Percentiles rank a stretch among this genome's conserved stretches.
Evolutionary conservation across 2,113 vertebrate genomes (phyloP).

Genomic region (Micromys minutus): DNA sequence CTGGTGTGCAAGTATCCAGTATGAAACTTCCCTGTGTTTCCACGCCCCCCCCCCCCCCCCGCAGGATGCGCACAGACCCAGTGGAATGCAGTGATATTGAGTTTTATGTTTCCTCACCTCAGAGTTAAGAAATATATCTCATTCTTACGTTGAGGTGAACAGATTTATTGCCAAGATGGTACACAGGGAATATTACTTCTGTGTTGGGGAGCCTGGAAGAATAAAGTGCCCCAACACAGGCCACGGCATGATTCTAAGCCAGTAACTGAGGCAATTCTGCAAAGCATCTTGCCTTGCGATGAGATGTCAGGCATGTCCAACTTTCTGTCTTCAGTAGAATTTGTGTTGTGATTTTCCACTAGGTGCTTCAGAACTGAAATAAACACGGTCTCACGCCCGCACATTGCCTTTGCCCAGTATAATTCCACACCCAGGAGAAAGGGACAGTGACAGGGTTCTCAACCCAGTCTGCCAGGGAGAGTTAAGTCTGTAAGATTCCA

Average conservation of each 20-base stretch:
- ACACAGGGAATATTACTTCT: neutral
- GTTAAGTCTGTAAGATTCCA: neutral
- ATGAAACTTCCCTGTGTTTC: neutral
- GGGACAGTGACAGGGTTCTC: neutral
- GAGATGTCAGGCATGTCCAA: neutral
- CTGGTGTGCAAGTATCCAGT: neutral
- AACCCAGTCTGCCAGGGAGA: neutral
- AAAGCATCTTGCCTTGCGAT: slow-evolving; percentile 9
- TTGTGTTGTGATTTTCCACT: slow-evolving; percentile 32
- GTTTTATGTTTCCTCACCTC: neutral
- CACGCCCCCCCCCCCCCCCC: fast-evolving
- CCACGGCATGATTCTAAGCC: neutral
- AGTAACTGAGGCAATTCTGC: neutral
- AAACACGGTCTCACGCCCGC: neutral
- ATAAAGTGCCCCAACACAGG: neutral
- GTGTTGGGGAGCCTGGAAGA: neutral
- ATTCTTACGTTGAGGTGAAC: neutral
- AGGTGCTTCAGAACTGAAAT: neutral
- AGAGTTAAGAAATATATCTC: neutral
- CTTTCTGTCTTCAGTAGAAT: neutral
- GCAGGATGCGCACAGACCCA: neutral
- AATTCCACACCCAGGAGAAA: neutral
- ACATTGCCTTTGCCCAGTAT: neutral
- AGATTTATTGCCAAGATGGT: neutral
- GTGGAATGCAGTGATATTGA: neutral